Evolutionary conservation across 2,888 invertebrate genomes (phyloP).

Genomic region (Gari tellinella): DNA sequence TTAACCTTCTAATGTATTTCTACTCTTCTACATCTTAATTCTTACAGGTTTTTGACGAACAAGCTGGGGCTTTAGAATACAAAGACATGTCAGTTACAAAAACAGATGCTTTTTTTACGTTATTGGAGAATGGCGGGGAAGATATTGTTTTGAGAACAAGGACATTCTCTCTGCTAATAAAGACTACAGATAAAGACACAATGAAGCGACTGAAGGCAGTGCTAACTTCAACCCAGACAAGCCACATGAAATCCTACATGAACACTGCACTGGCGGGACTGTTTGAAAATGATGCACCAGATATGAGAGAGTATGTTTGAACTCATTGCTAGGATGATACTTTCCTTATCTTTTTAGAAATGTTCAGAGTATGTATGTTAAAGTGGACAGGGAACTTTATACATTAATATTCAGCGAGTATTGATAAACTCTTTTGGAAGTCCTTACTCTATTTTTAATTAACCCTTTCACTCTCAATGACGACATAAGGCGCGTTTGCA

Average conservation of each 20-base stretch:
- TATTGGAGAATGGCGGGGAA: slow-evolving; percentile 22
- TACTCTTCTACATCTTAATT: slow-evolving; percentile 1
- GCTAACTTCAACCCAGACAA: slow-evolving; percentile 33
- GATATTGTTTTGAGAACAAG: slow-evolving; percentile 44
- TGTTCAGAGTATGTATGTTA: too few relatives aligned
- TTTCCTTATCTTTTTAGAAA: too few relatives aligned
- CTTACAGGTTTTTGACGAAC: slow-evolving; percentile 13
- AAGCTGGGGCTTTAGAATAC: neutral
- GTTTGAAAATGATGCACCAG: slow-evolving; percentile 59
- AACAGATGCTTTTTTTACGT: slow-evolving; percentile 21
- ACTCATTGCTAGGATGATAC: too few relatives aligned
- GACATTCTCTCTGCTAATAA: slow-evolving; percentile 58
- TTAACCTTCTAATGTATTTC: too few relatives aligned
- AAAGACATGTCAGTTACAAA: slow-evolving; percentile 1
- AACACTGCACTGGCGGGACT: slow-evolving; percentile 45
- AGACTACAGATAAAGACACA: slow-evolving; percentile 37
- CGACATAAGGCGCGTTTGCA: too few relatives aligned
- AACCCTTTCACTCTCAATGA: too few relatives aligned
- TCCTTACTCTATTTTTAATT: too few relatives aligned
- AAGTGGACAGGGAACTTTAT: too few relatives aligned
- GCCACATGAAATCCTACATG: slow-evolving; percentile 61
- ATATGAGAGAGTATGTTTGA: slow-evolving; percentile 45
- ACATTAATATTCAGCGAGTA: too few relatives aligned
- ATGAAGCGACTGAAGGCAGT: slow-evolving; percentile 37
- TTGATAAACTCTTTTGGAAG: too few relatives aligned